Evolutionary conservation across 2,888 invertebrate genomes (phyloP).

Genomic region (Acrobasis consociella): DNA sequence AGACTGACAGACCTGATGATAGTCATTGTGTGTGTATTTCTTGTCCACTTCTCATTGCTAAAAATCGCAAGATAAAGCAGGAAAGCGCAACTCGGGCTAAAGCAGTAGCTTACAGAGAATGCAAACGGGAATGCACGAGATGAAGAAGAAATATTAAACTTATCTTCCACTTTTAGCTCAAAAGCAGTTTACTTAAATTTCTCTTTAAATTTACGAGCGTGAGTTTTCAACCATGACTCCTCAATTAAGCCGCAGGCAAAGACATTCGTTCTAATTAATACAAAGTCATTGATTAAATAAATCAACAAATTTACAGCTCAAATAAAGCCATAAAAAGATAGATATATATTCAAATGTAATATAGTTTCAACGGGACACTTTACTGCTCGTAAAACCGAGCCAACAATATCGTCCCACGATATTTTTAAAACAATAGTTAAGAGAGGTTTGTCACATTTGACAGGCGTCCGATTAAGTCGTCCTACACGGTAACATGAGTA

Average conservation of each 20-base stretch:
- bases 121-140: too few species aligned
- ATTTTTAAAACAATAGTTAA: conserved; percentile 41
- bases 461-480: conserved; percentile 34
- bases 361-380: conserved; percentile 38
- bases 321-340: conserved; percentile 46
- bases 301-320: conserved; percentile 37
- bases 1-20: too few species aligned
- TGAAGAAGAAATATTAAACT: too few species aligned
- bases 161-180: neutral
- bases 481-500: conserved; percentile 25
- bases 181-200: conserved; percentile 18
- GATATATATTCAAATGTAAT: conserved; percentile 36
- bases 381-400: conserved; percentile 46
- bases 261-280: conserved; percentile 34
- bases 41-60: too few species aligned
- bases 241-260: conserved; percentile 20
- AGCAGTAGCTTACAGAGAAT: too few species aligned
- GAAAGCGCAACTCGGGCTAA: too few species aligned
- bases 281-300: conserved; percentile 32
- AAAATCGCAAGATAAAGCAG: too few species aligned
- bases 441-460: conserved; percentile 39
- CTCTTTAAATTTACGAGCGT: conserved; percentile 25
- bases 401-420: conserved; percentile 48
- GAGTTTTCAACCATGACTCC: conserved; percentile 26
- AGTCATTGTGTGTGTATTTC: too few species aligned